Base-by-base conservation (phyloP, 2,888 invertebrate genomes). In the Erynnis tages region DNA sequence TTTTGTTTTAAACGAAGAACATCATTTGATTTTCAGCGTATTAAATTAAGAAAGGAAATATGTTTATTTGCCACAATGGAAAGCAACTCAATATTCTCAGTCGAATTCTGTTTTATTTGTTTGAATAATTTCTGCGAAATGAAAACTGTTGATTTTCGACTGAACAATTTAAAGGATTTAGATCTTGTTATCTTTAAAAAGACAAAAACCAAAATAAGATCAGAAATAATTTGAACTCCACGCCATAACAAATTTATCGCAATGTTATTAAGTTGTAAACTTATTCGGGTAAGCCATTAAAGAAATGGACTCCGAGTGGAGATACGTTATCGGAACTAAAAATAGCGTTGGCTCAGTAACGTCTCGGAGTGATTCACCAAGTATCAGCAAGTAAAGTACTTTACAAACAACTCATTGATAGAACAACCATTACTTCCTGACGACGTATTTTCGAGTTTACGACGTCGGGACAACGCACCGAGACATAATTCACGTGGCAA, bases 381-480 rank as follows among this genome's bases (percentile, higher is more conserved):
- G 57, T 56, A 62, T 60, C 59, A 45, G 37, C 58, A 63, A 56
- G 59, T 62, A 63, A 60, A 59, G 60, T 61, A 66, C 67, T 61
- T 59, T 37, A 56, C 58, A 57, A 61, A 55, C 53, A 55, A 56
- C 59, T 60, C 58, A 58, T 57, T 60, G 63, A 68, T 66, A 67
- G 58, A 58, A 61, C 57, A 57, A 54, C 60, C 54, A 57, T 64
- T 66, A 65, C 61, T 62, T 67, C 66, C 63, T 61, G 57, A 55
- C 58, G 55, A 54, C 56, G 52, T 56, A 58, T 57, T 56, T 60
- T 59, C 55, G 58, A 61, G 60, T 66, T 66, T 62, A 67, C 59
- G 65, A 63, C 48, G 53, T 54, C 57, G 60, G 62, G 58, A 58
- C 63, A 60, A 63, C 62, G 65, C 63, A 64, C 67, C 60, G 55